A percentile compares a stretch with the other conserved stretches of the same genome.
phyloP scores from a whole-genome alignment of 2,113 vertebrate species.

The Embiotoca jacksoni region DNA sequence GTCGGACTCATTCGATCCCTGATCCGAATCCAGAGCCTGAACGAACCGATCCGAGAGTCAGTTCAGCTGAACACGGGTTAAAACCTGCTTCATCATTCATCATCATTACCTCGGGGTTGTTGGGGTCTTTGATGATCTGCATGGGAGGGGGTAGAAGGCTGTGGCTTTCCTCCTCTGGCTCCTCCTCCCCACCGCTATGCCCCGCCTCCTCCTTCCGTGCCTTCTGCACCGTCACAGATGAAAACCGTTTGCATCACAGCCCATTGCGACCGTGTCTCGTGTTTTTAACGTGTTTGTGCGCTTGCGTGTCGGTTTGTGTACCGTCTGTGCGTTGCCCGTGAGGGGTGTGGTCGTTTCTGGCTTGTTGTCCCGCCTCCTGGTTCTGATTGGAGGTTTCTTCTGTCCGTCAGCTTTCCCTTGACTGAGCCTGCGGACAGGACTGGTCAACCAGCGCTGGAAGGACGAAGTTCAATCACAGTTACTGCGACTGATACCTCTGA shows the following conservation, averaged over 20 bases:
- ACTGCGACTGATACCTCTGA: background rate
- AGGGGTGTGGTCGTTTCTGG: conserved; percentile 67
- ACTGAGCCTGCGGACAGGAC: conserved; percentile 94
- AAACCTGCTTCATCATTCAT: background rate
- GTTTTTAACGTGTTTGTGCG: background rate
- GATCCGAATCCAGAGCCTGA: conserved; percentile 89
- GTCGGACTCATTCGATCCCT: conserved; percentile 91
- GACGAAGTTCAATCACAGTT: background rate
- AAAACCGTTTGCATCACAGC: background rate
- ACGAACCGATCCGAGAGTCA: background rate
- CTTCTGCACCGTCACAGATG: conserved; percentile 84
- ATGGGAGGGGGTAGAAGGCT: conserved; percentile 96
- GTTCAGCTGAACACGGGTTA: background rate
- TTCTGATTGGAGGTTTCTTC: conserved; percentile 89
- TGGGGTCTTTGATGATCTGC: conserved; percentile 98
- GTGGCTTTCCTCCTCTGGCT: conserved; percentile 95
- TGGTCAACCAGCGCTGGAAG: conserved; percentile 93
- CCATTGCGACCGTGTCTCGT: background rate
- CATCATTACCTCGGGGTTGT: conserved; percentile 88
- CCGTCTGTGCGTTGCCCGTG: conserved; percentile 65
- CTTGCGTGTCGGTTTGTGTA: conserved; percentile 11
- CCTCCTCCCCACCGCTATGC: conserved; percentile 94
- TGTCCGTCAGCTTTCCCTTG: conserved; percentile 94
- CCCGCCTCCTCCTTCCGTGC: conserved; percentile 86
- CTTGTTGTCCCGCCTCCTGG: conserved; percentile 89